Evolutionary conservation across 2,888 invertebrate genomes (phyloP).

Genomic region (Trisateles emortualis): DNA sequence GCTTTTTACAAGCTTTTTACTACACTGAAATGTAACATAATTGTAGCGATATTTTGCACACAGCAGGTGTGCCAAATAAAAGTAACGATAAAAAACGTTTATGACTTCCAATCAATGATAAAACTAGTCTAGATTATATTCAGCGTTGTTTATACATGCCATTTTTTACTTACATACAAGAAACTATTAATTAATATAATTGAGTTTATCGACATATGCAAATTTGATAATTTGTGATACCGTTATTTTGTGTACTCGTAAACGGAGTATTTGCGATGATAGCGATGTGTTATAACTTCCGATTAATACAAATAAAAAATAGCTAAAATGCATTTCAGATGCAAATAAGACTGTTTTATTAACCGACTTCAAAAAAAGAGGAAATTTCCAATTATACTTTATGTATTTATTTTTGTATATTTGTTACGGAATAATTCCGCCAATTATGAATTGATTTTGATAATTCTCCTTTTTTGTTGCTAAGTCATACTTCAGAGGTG

Average conservation of each 20-base stretch:
- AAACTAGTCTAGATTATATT: slow-evolving; percentile 16
- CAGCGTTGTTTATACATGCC: not conserved
- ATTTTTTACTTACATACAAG: slow-evolving; percentile 5
- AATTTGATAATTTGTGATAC: slow-evolving; percentile 18
- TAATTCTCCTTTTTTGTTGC: too few relatives aligned
- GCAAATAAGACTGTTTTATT: too few relatives aligned
- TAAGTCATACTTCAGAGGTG: too few relatives aligned
- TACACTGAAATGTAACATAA: not conserved
- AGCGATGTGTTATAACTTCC: slow-evolving; percentile 11
- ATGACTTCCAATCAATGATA: slow-evolving; percentile 13
- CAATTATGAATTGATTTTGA: too few relatives aligned
- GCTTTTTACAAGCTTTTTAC: slow-evolving; percentile 3
- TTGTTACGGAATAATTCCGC: too few relatives aligned
- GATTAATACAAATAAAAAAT: not conserved
- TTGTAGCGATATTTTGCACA: not conserved
- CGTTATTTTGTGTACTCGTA: slow-evolving; percentile 7
- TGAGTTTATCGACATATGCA: slow-evolving; percentile 27
- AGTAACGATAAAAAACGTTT: slow-evolving; percentile 27
- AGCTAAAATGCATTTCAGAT: too few relatives aligned
- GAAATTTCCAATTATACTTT: too few relatives aligned
- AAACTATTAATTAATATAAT: slow-evolving; percentile 20
- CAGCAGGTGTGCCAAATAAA: slow-evolving; percentile 37
- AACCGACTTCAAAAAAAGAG: too few relatives aligned
- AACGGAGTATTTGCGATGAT: slow-evolving; percentile 8
- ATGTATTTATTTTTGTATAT: too few relatives aligned